Base-by-base conservation (phyloP, 2,113 vertebrate species). In the Hemicordylus capensis region DNA sequence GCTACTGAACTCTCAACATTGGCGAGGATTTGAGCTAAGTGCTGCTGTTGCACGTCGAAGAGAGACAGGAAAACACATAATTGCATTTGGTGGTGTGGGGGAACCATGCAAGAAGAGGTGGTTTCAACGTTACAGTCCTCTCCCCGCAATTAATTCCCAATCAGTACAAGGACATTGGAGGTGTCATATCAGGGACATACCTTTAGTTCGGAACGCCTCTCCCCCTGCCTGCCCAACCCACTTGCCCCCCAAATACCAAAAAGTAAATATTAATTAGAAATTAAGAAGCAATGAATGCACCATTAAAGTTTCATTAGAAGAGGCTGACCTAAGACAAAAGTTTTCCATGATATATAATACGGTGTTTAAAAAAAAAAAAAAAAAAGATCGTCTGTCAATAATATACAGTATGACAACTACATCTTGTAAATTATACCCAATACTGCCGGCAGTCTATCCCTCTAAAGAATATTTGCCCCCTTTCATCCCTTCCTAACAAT, bases 401-500 rank as follows among this genome's bases (percentile, higher is more conserved):
- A 98, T 98, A 98, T 98, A 98, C 98, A 98, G 97, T 97, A 98
- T 97, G 97, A 98, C 97, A 98, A 98, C 97, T 98, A 98, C 97
- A 98, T 97, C 97, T 98, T 97, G 98, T 98, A 98, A 98, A 98
- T 98, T 98, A 98, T 98, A 98, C 97, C 98, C 98, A 99, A 99
- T 98, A 99, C 98, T 99, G 98, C 98, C 98, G 98, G 98, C 98
- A 99, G 98, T 98, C 98, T 99, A 98, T 98, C 98, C 97, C 97
- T 98, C 98, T 98, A 99, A 97, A 97, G 97, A 97, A 97, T 97
- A 98, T 98, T 98, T 98, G 97, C 98, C 97, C 97, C 98, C 97
- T 97, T 97, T 97, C 97, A 98, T 98, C 98, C 97, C 97, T 98
- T 98, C 98, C 97, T 98, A 97, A 97, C 97, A 97, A 97, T 97